These are phyloP conservation scores for Papilio demoleus DNA, from an alignment of 2,888 invertebrate species.

Conservation along the genomic window DNA sequence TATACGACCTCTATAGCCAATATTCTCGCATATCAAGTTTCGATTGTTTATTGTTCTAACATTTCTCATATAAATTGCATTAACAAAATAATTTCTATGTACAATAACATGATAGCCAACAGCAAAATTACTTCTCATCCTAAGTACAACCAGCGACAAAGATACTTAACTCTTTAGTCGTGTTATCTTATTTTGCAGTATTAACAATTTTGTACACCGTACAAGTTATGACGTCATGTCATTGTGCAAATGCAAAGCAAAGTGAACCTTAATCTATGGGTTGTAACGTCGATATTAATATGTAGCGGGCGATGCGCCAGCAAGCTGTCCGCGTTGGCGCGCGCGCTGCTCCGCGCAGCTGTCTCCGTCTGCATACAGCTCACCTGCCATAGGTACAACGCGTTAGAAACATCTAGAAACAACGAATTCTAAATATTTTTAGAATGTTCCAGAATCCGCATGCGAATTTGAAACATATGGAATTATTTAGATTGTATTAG, in stretches of 20 bases:
- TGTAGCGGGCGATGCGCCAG: slow-evolving; percentile 60
- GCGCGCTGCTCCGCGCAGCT: slow-evolving; percentile 69
- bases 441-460: slow-evolving; percentile 10
- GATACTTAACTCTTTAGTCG: background rate
- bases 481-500: background rate
- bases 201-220: background rate
- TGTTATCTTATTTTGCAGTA: background rate
- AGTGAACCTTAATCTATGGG: background rate
- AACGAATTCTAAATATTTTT: background rate
- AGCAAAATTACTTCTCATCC: background rate
- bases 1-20: no score
- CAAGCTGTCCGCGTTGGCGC: slow-evolving; percentile 64
- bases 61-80: no score
- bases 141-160: background rate
- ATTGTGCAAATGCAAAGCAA: background rate
- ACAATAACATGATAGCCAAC: background rate
- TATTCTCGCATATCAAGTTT: background rate
- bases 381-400: slow-evolving; percentile 73
- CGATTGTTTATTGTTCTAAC: background rate
- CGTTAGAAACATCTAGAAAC: background rate
- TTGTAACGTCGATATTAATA: slow-evolving; percentile 27
- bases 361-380: slow-evolving; percentile 73
- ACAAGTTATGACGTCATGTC: slow-evolving; percentile 2
- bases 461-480: background rate
- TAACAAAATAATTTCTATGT: background rate